These are phyloP conservation scores for Oligia fasciuncula DNA, from an alignment of 2,888 invertebrate genomes.

Conservation along the genomic window DNA sequence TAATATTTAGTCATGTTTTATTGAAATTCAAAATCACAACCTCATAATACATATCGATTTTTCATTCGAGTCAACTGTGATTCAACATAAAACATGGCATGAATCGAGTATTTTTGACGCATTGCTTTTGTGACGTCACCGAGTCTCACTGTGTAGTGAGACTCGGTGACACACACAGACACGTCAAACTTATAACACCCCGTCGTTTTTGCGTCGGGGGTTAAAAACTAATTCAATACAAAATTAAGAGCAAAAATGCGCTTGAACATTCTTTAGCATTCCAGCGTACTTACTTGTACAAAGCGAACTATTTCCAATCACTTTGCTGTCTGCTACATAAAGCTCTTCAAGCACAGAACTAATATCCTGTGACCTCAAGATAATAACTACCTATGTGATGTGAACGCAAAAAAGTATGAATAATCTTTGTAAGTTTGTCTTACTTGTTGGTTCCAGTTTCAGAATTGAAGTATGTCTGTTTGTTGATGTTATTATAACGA, in stretches of 20 bases:
- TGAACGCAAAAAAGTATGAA: not conserved
- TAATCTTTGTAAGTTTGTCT: not conserved
- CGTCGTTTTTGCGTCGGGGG: no score
- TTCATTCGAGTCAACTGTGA: no score
- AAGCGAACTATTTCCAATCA: not conserved
- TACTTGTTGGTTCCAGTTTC: not conserved
- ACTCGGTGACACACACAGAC: no score
- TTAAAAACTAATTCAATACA: not conserved
- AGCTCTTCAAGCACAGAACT: conserved; percentile 18
- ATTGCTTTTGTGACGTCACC: not conserved
- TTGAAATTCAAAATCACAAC: no score
- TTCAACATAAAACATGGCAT: not conserved
- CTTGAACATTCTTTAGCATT: not conserved
- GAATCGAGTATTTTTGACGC: not conserved
- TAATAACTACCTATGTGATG: conserved; percentile 5
- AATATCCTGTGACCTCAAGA: conserved; percentile 10
- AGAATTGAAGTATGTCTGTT: not conserved
- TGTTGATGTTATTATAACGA: not conserved
- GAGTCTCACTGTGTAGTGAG: not conserved
- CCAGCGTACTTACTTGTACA: not conserved
- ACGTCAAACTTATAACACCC: no score
- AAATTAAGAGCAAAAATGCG: not conserved
- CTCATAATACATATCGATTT: no score
- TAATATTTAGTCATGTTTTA: no score
- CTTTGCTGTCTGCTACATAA: conserved; percentile 38